Evolutionary conservation across 1,140 invertebrate genomes (phyloP).

Genomic region (Tribolium madens): DNA sequence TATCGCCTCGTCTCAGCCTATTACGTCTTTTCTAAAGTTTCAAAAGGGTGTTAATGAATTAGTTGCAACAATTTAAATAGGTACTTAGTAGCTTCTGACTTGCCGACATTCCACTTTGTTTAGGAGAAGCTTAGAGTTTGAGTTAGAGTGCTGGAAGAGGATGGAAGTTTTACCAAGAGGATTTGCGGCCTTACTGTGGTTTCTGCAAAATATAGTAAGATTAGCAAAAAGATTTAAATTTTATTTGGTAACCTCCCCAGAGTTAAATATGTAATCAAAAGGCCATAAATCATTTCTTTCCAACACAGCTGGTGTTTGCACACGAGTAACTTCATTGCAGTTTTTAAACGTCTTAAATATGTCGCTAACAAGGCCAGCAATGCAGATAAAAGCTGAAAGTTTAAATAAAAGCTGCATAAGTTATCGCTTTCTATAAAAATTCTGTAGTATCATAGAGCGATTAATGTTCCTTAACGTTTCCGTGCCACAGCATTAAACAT

Average conservation of each 20-base stretch:
- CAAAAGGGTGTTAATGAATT: constrained; percentile 21
- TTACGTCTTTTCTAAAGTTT: background rate
- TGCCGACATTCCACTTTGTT: constrained; percentile 28
- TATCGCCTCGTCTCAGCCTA: no score
- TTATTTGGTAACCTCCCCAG: no score
- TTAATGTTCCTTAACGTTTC: constrained; percentile 61
- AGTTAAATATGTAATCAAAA: no score
- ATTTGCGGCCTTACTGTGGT: constrained; percentile 9
- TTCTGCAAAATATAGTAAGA: background rate
- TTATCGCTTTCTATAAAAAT: constrained; percentile 58
- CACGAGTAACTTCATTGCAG: no score
- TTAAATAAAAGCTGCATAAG: constrained; percentile 56
- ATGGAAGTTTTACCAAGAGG: constrained; percentile 14
- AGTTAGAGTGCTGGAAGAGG: background rate
- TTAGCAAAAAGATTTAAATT: no score
- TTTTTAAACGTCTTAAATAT: no score
- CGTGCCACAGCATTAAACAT: constrained; percentile 60
- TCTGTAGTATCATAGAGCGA: constrained; percentile 55
- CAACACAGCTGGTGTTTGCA: no score
- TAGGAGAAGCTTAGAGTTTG: constrained; percentile 5
- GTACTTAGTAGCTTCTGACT: constrained; percentile 15
- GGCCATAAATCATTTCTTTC: no score
- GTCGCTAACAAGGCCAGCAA: no score
- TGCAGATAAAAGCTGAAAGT: constrained; percentile 4
- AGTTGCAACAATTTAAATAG: constrained; percentile 11